These are phyloP conservation scores for Misgurnus mizolepis DNA, from an alignment of 2,113 vertebrate genomes.

Conservation along the genomic window DNA sequence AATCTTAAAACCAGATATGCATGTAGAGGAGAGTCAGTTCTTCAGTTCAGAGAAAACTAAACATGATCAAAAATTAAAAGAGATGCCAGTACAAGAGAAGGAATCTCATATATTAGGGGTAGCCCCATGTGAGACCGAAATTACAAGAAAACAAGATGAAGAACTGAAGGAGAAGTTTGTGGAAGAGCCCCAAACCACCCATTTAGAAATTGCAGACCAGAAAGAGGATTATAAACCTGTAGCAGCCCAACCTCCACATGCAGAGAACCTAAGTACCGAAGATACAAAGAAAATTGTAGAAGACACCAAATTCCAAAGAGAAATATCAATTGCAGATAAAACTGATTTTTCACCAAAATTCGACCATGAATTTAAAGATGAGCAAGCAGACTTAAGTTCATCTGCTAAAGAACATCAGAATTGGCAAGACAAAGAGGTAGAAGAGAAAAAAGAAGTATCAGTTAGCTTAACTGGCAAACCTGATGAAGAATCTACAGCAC, in stretches of 20 bases:
- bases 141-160: conserved; percentile 53
- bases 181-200: conserved; percentile 55
- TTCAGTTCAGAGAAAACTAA: not conserved
- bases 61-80: conserved; percentile 27
- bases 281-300: conserved; percentile 20
- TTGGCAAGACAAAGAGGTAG: conserved; percentile 10
- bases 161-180: conserved; percentile 67
- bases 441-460: conserved; percentile 7
- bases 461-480: not conserved
- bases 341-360: not conserved
- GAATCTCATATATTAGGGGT: not conserved
- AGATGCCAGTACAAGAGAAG: conserved; percentile 33
- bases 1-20: conserved; percentile 26
- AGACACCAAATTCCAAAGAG: conserved; percentile 9
- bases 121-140: not conserved
- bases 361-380: conserved; percentile 24
- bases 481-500: conserved; percentile 32
- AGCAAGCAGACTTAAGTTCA: conserved; percentile 18
- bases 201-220: conserved; percentile 44
- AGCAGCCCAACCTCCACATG: conserved; percentile 13
- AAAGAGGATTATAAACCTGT: conserved; percentile 43
- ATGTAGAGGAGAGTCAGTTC: conserved; percentile 9
- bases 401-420: conserved; percentile 4
- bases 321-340: conserved; percentile 23
- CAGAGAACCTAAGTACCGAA: conserved; percentile 22